Conservation (phyloP, 2,113 vertebrate genomes). For the Xyliphius kryptos region DNA sequence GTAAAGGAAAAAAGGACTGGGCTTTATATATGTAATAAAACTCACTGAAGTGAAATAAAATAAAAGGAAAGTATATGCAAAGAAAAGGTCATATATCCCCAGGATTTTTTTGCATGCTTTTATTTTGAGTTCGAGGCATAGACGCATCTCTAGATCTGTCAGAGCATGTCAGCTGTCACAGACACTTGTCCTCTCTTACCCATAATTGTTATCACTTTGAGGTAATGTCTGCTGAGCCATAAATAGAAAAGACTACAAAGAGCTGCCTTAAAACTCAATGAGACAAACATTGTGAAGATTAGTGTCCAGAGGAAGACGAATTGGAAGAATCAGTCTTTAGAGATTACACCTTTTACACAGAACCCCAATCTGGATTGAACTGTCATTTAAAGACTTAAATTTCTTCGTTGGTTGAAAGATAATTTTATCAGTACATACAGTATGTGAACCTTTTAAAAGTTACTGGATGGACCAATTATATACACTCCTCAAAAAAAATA, state of each 20-base stretch:
- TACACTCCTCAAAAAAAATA: no score
- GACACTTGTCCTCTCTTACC: conserved; percentile 5
- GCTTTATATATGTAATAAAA: not conserved
- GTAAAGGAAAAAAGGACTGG: not conserved
- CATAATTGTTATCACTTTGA: conserved; percentile 27
- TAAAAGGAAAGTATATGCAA: not conserved
- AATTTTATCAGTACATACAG: no score
- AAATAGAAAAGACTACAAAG: conserved; percentile 1
- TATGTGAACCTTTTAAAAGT: no score
- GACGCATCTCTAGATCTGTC: not conserved
- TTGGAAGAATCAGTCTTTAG: conserved; percentile 1
- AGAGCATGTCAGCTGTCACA: conserved; percentile 17
- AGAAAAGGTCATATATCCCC: not conserved
- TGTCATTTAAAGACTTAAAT: conserved; percentile 17
- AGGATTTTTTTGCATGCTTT: no score
- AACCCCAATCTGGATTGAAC: conserved; percentile 32
- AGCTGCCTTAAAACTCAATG: conserved; percentile 2
- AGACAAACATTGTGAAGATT: conserved; percentile 26
- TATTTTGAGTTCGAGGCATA: no score
- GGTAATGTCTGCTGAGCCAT: not conserved
- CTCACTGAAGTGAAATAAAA: not conserved
- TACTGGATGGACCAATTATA: no score
- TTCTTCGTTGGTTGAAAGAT: no score
- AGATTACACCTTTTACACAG: conserved; percentile 27
- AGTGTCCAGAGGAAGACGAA: not conserved